Evolutionary conservation across 2,113 vertebrate species (phyloP).

Genomic region (Tragelaphus scriptus): DNA sequence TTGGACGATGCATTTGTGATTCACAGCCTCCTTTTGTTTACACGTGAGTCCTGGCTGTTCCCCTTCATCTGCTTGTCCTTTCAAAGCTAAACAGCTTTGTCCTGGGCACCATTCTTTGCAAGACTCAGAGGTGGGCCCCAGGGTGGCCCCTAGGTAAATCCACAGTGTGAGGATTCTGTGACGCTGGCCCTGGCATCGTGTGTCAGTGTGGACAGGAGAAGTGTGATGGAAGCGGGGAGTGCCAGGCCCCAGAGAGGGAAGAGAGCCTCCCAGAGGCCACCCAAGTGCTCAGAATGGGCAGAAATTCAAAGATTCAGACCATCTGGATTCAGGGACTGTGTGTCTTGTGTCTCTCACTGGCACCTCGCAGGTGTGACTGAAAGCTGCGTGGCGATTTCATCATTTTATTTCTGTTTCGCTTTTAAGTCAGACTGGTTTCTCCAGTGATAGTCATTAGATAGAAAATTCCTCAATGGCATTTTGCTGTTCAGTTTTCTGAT

Average conservation of each 20-base stretch:
- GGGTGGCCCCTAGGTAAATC: neutral
- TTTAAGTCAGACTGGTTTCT: neutral
- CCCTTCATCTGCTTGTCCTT: neutral
- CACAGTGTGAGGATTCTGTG: neutral
- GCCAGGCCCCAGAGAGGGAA: neutral
- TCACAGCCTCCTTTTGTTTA: neutral
- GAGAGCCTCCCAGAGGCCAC: neutral
- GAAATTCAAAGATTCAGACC: neutral
- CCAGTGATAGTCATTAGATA: neutral
- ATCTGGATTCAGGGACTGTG: fast-evolving
- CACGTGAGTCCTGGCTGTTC: fast-evolving
- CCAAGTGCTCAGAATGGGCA: neutral
- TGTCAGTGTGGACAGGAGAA: neutral
- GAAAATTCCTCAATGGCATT: neutral
- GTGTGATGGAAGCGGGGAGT: neutral
- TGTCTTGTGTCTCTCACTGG: neutral
- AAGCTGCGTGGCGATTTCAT: fast-evolving
- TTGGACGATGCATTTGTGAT: neutral
- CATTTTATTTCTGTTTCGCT: neutral
- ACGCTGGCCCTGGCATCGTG: fast-evolving
- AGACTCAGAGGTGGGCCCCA: neutral
- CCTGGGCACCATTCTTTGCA: neutral
- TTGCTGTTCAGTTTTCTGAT: neutral
- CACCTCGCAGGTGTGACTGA: neutral
- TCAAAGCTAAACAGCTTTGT: neutral